Conservation (phyloP, 23 tunicate species). For the Halocynthia roretzi region DNA sequence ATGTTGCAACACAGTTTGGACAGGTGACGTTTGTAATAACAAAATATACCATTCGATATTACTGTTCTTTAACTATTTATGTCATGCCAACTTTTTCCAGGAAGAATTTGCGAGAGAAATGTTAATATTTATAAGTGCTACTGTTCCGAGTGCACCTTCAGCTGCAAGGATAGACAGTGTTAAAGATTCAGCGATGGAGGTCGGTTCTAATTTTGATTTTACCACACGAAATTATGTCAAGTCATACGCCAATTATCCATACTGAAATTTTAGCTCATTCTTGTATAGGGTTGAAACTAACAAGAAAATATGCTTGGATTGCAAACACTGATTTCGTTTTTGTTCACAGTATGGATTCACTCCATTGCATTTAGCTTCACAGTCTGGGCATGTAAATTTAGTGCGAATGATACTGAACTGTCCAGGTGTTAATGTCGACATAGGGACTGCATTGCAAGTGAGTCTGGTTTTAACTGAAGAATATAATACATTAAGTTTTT, state of each 20-base stretch:
- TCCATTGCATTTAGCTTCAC: slow-evolving; percentile 88
- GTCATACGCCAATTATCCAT: too few relatives aligned
- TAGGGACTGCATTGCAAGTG: slow-evolving; percentile 49
- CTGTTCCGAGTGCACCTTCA: slow-evolving; percentile 58
- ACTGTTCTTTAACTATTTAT: neutral
- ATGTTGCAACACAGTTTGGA: slow-evolving; percentile 76
- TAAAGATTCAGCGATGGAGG: slow-evolving; percentile 46
- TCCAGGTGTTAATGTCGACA: slow-evolving; percentile 71
- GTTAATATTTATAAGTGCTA: slow-evolving; percentile 58
- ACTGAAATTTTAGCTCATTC: too few relatives aligned
- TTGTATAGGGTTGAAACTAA: too few relatives aligned
- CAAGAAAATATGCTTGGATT: too few relatives aligned
- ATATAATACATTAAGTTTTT: too few relatives aligned
- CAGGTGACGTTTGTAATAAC: slow-evolving; percentile 28
- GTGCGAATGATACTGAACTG: slow-evolving; percentile 92
- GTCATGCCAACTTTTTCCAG: slow-evolving; percentile 13
- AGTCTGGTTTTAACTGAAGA: neutral
- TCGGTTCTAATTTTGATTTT: slow-evolving; percentile 16
- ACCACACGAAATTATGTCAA: too few relatives aligned
- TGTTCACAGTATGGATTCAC: slow-evolving; percentile 69
- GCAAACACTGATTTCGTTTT: too few relatives aligned
- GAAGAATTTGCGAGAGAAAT: slow-evolving; percentile 87
- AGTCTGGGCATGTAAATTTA: slow-evolving; percentile 89
- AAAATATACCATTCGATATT: neutral
- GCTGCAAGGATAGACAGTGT: slow-evolving; percentile 47